Base-by-base conservation (phyloP, 2,888 invertebrate species). In the Luperina testacea region DNA sequence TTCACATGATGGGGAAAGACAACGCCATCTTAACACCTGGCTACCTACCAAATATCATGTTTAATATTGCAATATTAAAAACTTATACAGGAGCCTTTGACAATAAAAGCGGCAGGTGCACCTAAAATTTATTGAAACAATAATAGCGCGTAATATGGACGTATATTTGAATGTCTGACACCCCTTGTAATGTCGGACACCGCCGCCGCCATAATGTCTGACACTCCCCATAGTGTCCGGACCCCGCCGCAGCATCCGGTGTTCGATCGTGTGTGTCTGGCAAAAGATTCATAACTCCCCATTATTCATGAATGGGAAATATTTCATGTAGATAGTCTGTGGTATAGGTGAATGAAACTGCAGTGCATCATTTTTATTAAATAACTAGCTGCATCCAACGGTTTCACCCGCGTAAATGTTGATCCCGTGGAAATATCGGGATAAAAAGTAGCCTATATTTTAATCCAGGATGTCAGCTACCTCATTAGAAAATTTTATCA, bases 301-400 rank as follows among this genome's bases (percentile, higher is more conserved):
- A 79, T 82, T 79, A 84, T 81, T 84, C 80, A 79, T 78, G 57
- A 78, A 84, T 71, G 79, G 65, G 68, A 15, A 5, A 79, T 68
- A 79, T 79, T 32, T 78, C 65, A 83, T 71, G 20, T 17, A 63
- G 71, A 84, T 68, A 71, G 48, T 57, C 38, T 77, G 61, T 38
- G 61, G 61, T 82, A 63, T 42, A 77, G 57, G 53, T 82, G 68
- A 82, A 82, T 77, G 68, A 57, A 63, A 77, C 15, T 68, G n/a
- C n/a, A n/a, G n/a, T 53, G 38, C 15, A 57, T 51, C n/a, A 32
- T 77, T 59, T 61, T 78, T 27, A 48, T 48, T 8, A 17, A 8
- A 48, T 48, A 38, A 38, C 38, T 38, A 38, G 38, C 38, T 38
- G 38, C 38, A 6, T 6, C 38, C 38, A 5, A 0, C 38, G 38